Evolutionary conservation across 1,140 invertebrate species (phyloP).

Genomic region (Trichonephila inaurata): DNA sequence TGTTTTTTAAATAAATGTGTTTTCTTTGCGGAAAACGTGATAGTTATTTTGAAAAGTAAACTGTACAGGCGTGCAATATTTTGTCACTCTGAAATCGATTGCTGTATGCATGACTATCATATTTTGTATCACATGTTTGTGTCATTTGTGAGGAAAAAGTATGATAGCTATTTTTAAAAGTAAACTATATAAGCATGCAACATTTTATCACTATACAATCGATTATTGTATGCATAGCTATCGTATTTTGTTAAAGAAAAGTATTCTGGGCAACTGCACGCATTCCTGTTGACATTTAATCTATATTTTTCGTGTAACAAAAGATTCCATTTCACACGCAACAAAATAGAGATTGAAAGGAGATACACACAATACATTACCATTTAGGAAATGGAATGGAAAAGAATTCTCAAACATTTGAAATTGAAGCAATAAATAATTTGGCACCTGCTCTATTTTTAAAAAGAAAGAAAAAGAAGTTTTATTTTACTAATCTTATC

Average conservation of each 20-base stretch:
- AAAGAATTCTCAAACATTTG: no score
- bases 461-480: no score
- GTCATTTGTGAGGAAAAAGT: background rate
- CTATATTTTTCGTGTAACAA: background rate
- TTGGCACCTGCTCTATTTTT: no score
- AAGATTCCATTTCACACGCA: background rate
- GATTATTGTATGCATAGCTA: background rate
- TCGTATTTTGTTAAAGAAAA: background rate
- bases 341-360: background rate
- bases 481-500: background rate
- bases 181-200: background rate
- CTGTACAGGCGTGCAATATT: background rate
- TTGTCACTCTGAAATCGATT: background rate
- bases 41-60: background rate
- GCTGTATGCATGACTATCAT: background rate
- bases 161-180: background rate
- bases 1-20: background rate
- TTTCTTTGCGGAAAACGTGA: background rate
- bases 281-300: background rate
- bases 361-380: background rate
- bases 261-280: background rate
- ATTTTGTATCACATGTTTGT: background rate
- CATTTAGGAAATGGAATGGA: no score
- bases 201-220: background rate
- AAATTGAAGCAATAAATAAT: no score